Conservation (phyloP, 2,113 vertebrate species). For the Mobula birostris region DNA sequence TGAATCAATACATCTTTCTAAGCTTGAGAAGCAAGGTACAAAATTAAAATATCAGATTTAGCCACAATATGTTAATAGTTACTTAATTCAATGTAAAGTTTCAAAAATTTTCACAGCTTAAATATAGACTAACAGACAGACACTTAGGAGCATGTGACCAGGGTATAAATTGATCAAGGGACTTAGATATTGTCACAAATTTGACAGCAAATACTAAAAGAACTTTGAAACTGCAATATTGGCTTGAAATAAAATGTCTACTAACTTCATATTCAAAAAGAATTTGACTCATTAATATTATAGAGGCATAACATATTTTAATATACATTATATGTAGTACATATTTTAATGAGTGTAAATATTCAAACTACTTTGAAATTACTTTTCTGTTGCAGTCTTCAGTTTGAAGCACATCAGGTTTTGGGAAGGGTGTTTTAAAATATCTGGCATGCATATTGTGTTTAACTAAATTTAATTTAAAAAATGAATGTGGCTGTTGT, state of each 20-base stretch:
- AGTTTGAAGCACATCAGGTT: neutral
- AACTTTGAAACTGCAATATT: neutral
- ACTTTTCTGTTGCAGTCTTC: neutral
- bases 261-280: neutral
- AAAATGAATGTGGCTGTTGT: neutral
- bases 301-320: neutral
- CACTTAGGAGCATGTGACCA: neutral
- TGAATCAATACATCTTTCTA: conserved; percentile 15
- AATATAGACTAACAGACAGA: conserved; percentile 17
- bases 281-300: neutral
- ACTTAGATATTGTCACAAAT: conserved; percentile 1
- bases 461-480: neutral
- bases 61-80: neutral
- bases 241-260: neutral
- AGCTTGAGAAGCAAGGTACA: neutral
- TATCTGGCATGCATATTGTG: neutral
- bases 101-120: neutral
- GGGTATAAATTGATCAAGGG: neutral
- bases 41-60: neutral
- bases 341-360: neutral
- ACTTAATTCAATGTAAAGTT: conserved; percentile 1
- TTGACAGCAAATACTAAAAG: neutral
- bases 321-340: neutral
- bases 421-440: neutral
- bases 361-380: neutral